Evolutionary conservation across 2,113 vertebrate species (phyloP), one percentile per base, ranked within the genome.

Genomic region (Ibidorhyncha struthersii): DNA sequence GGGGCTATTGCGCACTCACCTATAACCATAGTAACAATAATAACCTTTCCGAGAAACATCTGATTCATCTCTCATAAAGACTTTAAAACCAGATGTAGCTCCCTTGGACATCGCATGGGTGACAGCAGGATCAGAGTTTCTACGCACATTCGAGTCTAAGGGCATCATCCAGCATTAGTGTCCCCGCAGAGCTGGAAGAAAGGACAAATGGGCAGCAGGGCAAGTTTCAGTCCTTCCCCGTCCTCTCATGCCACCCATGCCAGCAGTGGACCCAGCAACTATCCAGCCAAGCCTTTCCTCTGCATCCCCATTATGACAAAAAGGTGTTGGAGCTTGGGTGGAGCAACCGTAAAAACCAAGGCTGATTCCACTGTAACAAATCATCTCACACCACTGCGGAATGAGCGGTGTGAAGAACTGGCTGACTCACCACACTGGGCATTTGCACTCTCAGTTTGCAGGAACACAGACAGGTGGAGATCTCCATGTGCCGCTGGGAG

Each of bases 141-240:
- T 34, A 6, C 40, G 8, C 12, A 9, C 10, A 6, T 34, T 16
- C 0, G 0, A 23, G 45, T n/a, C 23, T 16, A 2, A 49, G 13
- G 23, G 34, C 29, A 34, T 40, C 15, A 8, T 9, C 14, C 12
- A 30, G 6, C 4, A 1, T 13, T 14, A 0, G 1, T 29, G 11
- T 6, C 32, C 79, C 69, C 25, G 45, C 58, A 65, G 77, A 79
- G 43, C 17, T 77, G 45, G 36, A 38, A 50, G 18, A 16, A 16
- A 32, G 38, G 63, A 59, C 53, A 40, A 5, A 18, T 9, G 9
- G 29, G 21, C 74, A 62, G 6, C 2, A 23, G 20, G n/a, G 43
- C 26, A 20, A 12, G 2, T 34, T 25, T 27, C 16, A 59, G 4
- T 6, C 73, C 6, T 40, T 22, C 30, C 13, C 47, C 16, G 23